Base-by-base conservation (phyloP, 2,888 invertebrate genomes). In the Orthosia incerta region DNA sequence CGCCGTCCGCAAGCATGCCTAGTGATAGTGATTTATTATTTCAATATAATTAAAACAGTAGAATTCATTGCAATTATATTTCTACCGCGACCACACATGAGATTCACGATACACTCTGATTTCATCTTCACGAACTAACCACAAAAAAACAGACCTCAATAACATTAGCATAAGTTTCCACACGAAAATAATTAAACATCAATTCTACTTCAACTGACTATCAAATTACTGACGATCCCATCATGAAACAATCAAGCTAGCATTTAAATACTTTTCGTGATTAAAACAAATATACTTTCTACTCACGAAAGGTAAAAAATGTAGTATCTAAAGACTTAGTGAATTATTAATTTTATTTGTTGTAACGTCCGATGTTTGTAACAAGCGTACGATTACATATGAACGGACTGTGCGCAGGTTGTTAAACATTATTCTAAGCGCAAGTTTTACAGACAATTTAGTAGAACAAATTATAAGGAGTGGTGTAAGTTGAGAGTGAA, bases 381-480 rank as follows among this genome's bases (percentile, higher is more conserved):
- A 89, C 88, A 81, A 82, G 89, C 89, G 84, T 90, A 93, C 93
- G 92, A 94, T 93, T 93, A 94, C 93, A 91, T 90, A 93, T 92
- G 93, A 94, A 89, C 92, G 91, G 92, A 93, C 93, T 93, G 91
- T 93, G 92, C 88, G 93, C 87, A 90, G 92, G 93, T 94, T 95
- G 95, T 95, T 95, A 95, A 94, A 95, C 94, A 95, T 93, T 90
- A 89, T 92, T 94, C 93, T 94, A 95, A 94, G 93, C 93, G 91
- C 89, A 89, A 92, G 93, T 93, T 95, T 95, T 94, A 95, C 94
- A 93, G 91, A 94, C 92, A 94, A 95, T 95, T 95, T 95, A 94
- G 93, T 94, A 92, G 94, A 95, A 96, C 95, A 95, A 95, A 96
- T 95, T 95, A 94, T 95, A 91, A 90, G 89, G 85, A 50, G 63